Evolutionary conservation across 2,797 vertebrate genomes (phyloP), one percentile per base, ranked within the genome.

Genomic region (Chelmon rostratus): DNA sequence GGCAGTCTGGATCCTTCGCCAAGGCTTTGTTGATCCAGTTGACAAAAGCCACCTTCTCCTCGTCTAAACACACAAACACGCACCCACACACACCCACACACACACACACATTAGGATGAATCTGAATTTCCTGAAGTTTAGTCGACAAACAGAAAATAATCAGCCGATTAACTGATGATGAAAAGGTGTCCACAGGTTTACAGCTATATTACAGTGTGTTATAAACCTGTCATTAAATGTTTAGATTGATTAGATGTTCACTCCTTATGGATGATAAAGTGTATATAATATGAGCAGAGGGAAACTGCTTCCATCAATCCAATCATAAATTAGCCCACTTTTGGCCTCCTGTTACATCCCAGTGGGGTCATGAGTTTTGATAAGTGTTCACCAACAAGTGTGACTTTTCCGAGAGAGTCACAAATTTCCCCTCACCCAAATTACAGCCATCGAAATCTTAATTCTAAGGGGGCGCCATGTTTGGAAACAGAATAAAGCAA

Each of bases 21-120:
- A 99, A 93, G 83, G 97, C 93, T 94, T 98, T 99, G 95, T 99
- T 99, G 92, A 99, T 96, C 98, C 98, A 99, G 90, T 98, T 98
- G 63, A 97, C 97, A 92, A 99, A 99, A 38, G 98, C 98, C 86
- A 99, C 97, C 86, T 98, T 99, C 88, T 99, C 98, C 92, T 99
- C 98, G 94, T 99, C 98, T 99, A 80, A 64, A 83, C 79, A 82
- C 61, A 85, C 12, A 61, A 25, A 74, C 16, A 57, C 5, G 58
- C 42, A 71, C 13, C 53, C 35, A 71, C 57, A 61, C 58, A 70
- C 61, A 33, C 57, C 63, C 65, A 56, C 47, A 72, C 28, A 46
- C 21, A 62, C 38, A 47, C 23, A 46, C 31, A 18, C n/a, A n/a
- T n/a, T n/a, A n/a, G n/a, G n/a, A n/a, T n/a, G n/a, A n/a, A n/a